Conservation (phyloP, 2,797 vertebrate species). For the Falco rusticolus region DNA sequence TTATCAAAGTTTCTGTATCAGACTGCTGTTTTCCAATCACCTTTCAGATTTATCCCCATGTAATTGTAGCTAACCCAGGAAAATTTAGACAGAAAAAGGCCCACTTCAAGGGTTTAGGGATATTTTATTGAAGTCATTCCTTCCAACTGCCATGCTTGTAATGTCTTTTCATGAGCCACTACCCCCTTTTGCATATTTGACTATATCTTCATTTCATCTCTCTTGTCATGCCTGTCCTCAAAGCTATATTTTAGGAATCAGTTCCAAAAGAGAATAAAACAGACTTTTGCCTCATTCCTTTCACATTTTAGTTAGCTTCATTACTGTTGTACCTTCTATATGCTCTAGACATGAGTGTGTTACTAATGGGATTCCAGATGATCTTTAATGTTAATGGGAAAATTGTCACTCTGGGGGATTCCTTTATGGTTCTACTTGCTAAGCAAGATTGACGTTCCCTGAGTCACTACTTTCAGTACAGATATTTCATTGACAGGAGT, state of each 20-base stretch:
- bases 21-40: neutral
- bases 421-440: slow-evolving; percentile 33
- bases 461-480: slow-evolving; percentile 18
- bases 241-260: slow-evolving; percentile 5
- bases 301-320: slow-evolving; percentile 23
- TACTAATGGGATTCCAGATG: slow-evolving; percentile 27
- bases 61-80: neutral
- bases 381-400: slow-evolving; percentile 60
- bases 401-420: slow-evolving; percentile 46
- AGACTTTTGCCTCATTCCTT: slow-evolving; percentile 7
- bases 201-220: neutral
- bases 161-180: neutral
- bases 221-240: neutral
- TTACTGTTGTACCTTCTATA: neutral
- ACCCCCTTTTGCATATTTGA: neutral
- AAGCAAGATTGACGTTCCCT: slow-evolving; percentile 29
- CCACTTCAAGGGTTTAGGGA: neutral
- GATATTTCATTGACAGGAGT: slow-evolving; percentile 25
- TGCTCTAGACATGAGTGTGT: neutral
- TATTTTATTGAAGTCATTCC: neutral
- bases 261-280: slow-evolving; percentile 11
- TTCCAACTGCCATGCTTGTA: neutral
- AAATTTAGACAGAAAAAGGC: neutral
- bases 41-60: neutral
- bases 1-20: neutral